Evolutionary conservation across 64 coral and sea anemone genomes (phyloP), one percentile per base, ranked within the genome.

Genomic region (Trachythela sp.): DNA sequence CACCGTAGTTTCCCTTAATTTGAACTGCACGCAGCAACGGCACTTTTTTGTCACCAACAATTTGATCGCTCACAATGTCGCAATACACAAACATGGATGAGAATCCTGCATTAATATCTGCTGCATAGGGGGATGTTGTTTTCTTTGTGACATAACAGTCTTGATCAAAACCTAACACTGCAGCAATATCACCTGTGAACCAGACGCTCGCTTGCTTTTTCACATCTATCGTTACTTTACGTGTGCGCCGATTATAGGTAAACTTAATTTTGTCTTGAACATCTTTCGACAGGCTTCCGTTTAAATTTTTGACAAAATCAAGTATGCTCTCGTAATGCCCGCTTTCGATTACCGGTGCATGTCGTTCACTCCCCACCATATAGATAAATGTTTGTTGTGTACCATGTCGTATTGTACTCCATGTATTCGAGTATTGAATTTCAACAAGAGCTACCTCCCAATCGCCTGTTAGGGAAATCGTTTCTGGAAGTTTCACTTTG

Each of bases 371-470:
- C 2, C 54, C 54, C 54, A 4, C 9, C 2, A 3, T 15, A 38
- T 77, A 77, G 2, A 77, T 77, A 32, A 77, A 77, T 38, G 71
- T 77, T 77, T 77, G 71, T 27, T 77, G 30, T 22, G 26, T 27
- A 77, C 71, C 32, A 49, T 48, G 13, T 11, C 30, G 40, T 42
- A 91, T 67, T 36, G 85, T 77, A 22, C 71, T 91, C 90, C 90
- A 91, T 0, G 84, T 72, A 36, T 85, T 54, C 2, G 85, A 26
- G 83, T 92, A 92, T 48, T 87, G 85, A 17, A 92, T 87, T 87
- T 86, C 84, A 68, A 70, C 64, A 17, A 91, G 67, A 22, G 80
- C 56, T 40, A 91, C 84, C 30, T 86, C 90, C 85, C 84, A 87
- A 35, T 72, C 39, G 32, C 84, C 84, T 20, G 38, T 17, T 20